A percentile compares a stretch with the other conserved stretches of the same genome.
Conservation (phyloP, 2,888 invertebrate genomes). For the Neoaliturus tenellus region DNA sequence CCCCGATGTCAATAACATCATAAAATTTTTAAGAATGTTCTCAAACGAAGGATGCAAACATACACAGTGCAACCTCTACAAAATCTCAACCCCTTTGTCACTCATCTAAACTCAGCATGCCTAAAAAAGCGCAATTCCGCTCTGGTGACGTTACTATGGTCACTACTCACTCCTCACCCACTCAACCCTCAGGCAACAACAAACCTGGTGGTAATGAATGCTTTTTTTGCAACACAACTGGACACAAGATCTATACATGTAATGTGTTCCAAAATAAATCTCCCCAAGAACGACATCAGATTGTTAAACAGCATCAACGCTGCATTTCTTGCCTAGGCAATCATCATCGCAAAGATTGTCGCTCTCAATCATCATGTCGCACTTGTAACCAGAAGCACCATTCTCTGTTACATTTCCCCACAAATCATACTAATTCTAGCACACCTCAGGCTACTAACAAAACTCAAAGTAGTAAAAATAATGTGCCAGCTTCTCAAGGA, state of each 20-base stretch:
- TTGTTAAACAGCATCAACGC: neutral
- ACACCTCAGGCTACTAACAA: neutral
- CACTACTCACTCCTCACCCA: neutral
- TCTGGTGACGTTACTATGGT: conserved; percentile 12
- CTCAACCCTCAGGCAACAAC: neutral
- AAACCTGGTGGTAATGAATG: neutral
- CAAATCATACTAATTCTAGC: neutral
- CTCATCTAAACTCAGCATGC: too few relatives aligned
- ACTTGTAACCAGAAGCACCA: neutral
- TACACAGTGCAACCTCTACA: neutral
- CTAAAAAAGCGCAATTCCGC: neutral
- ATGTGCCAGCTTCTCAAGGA: too few relatives aligned
- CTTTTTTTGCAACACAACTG: neutral
- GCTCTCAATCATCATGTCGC: neutral
- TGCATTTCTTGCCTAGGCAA: conserved; percentile 2
- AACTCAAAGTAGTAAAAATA: too few relatives aligned
- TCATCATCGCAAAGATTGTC: neutral
- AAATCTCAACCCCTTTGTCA: neutral
- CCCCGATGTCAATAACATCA: neutral
- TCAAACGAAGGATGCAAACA: neutral
- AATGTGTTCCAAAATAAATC: neutral
- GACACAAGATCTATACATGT: neutral
- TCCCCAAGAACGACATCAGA: neutral
- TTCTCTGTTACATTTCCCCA: neutral
- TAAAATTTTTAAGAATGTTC: conserved; percentile 1